Evolutionary conservation across 2,113 vertebrate genomes (phyloP).

Genomic region (Atlantisia rogersi): DNA sequence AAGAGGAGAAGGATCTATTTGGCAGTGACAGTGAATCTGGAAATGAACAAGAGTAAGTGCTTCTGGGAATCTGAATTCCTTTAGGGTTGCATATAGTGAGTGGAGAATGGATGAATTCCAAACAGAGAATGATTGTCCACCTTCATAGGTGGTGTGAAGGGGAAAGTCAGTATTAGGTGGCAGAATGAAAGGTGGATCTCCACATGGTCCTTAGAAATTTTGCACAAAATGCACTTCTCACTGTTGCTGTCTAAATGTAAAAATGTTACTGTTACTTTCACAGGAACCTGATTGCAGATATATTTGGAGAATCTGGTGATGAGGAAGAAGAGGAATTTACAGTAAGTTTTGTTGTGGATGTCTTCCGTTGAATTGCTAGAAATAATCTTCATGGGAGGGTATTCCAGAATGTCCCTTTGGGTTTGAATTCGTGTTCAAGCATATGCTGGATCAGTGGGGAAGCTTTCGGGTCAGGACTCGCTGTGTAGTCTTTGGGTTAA

Average conservation of each 20-base stretch:
- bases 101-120: background rate
- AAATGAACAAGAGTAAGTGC: slow-evolving; percentile 93
- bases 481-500: background rate
- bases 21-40: slow-evolving; percentile 96
- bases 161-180: background rate
- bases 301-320: slow-evolving; percentile 98
- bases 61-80: background rate
- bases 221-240: background rate
- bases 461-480: background rate
- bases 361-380: background rate
- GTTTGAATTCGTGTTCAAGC: background rate
- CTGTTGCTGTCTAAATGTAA: background rate
- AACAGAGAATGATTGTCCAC: background rate
- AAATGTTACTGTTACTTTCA: slow-evolving; percentile 2
- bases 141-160: background rate
- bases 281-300: slow-evolving; percentile 98
- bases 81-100: background rate
- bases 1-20: slow-evolving; percentile 91
- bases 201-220: background rate
- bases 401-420: background rate
- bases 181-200: background rate
- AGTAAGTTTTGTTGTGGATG: slow-evolving; percentile 72
- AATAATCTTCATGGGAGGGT: background rate
- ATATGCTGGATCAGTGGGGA: background rate
- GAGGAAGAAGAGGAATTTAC: slow-evolving; percentile 98